Conservation (phyloP, 2,113 vertebrate genomes). For the Thamnaconus septentrionalis region DNA sequence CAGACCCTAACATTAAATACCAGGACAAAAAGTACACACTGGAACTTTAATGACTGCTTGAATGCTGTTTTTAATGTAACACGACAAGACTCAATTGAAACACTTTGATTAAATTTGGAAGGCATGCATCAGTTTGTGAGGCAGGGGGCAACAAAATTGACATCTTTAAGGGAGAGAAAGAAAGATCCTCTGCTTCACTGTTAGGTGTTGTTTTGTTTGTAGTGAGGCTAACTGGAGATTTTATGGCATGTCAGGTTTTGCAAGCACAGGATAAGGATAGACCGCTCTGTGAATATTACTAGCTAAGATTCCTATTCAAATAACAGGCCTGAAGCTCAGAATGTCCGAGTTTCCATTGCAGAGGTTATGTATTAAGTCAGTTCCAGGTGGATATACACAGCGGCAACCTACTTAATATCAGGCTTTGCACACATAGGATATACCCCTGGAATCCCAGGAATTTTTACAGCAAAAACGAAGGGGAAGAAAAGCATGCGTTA, state of each 20-base stretch:
- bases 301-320: constrained; percentile 2
- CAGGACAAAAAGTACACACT: too few species aligned
- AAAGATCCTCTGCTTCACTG: too few species aligned
- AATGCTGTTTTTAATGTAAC: too few species aligned
- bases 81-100: too few species aligned
- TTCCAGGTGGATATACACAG: constrained; percentile 15
- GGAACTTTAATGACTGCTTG: too few species aligned
- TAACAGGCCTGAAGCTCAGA: not conserved
- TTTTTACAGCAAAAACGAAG: constrained; percentile 13
- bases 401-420: constrained; percentile 4
- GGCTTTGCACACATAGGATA: not conserved
- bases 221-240: constrained; percentile 2
- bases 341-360: not conserved
- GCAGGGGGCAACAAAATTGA: too few species aligned
- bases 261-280: too few species aligned
- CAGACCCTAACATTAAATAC: too few species aligned
- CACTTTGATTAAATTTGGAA: too few species aligned
- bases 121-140: too few species aligned
- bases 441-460: constrained; percentile 31
- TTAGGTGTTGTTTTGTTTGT: not conserved
- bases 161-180: too few species aligned
- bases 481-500: too few species aligned
- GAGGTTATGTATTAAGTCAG: not conserved
- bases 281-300: not conserved
- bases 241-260: not conserved